A percentile compares a stretch with the other conserved stretches of the same genome.
phyloP scores from a whole-genome alignment of 2,888 invertebrate genomes.

The Cheiracanthium punctorium region DNA sequence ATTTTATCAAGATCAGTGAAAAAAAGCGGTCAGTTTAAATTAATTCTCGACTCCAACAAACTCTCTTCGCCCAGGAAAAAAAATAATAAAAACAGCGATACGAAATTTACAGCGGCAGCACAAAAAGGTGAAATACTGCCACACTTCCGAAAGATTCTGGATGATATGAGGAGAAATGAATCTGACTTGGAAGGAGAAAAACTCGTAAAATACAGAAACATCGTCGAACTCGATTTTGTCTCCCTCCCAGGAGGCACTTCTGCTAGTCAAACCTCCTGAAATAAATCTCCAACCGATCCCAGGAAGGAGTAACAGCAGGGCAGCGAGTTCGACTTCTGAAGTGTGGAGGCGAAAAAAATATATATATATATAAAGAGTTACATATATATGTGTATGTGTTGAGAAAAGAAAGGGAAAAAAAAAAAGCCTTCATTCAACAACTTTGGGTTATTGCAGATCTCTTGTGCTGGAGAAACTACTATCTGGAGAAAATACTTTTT shows the following conservation, averaged over 20 bases:
- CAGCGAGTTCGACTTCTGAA: not conserved
- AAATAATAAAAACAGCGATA: not conserved
- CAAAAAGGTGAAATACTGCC: not conserved
- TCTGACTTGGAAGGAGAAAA: not conserved
- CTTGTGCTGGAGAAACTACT: not conserved
- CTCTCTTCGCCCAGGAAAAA: too few relatives aligned
- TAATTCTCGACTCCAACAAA: too few relatives aligned
- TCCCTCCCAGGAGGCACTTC: not conserved
- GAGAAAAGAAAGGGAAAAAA: too few relatives aligned
- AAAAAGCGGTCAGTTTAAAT: too few relatives aligned
- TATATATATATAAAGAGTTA: too few relatives aligned
- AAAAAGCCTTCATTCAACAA: not conserved
- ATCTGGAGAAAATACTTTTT: not conserved
- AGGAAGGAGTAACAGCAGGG: not conserved
- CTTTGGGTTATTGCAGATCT: not conserved
- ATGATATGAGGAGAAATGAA: not conserved
- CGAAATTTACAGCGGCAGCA: not conserved
- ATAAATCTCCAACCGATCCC: not conserved
- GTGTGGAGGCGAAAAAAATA: not conserved
- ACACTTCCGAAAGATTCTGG: not conserved
- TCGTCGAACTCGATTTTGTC: not conserved
- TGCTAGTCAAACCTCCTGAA: not conserved
- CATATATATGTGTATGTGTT: too few relatives aligned
- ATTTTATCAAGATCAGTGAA: too few relatives aligned
- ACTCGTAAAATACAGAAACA: conserved; percentile 1